Percentiles rank a stretch among this genome's conserved stretches.
Conservation (phyloP, 2,888 invertebrate genomes). For the Drosophila conformis region DNA sequence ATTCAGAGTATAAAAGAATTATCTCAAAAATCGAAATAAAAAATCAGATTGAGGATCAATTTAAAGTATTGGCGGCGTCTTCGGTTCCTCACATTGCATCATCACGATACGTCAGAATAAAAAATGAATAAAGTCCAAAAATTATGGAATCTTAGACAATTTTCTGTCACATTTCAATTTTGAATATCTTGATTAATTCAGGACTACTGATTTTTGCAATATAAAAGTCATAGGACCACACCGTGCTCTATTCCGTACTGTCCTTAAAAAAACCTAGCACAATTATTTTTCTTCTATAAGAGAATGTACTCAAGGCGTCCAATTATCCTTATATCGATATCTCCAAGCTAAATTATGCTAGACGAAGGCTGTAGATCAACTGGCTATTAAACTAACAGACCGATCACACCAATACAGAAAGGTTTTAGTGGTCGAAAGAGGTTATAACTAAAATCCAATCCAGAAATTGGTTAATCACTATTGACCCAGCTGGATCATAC, state of each 20-base stretch:
- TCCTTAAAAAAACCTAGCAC: background rate
- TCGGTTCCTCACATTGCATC: background rate
- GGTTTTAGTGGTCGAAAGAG: background rate
- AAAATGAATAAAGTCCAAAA: background rate
- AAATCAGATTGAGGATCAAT: background rate
- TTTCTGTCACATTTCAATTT: background rate
- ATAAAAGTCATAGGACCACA: background rate
- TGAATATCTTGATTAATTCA: background rate
- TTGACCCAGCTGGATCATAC: no score
- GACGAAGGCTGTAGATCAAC: background rate
- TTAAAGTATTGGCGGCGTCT: background rate
- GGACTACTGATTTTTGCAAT: background rate
- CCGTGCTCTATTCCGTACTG: accelerated
- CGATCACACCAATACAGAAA: background rate
- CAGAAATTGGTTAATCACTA: background rate
- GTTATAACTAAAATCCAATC: background rate
- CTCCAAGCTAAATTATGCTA: background rate
- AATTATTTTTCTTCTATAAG: background rate
- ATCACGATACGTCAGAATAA: background rate
- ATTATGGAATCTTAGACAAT: background rate
- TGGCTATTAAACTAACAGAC: background rate
- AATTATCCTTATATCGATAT: background rate
- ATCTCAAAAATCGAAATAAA: background rate
- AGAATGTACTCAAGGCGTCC: background rate
- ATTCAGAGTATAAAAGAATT: background rate